phyloP scores from a whole-genome alignment of 2,888 invertebrate species.

The Mythimna pallens region DNA sequence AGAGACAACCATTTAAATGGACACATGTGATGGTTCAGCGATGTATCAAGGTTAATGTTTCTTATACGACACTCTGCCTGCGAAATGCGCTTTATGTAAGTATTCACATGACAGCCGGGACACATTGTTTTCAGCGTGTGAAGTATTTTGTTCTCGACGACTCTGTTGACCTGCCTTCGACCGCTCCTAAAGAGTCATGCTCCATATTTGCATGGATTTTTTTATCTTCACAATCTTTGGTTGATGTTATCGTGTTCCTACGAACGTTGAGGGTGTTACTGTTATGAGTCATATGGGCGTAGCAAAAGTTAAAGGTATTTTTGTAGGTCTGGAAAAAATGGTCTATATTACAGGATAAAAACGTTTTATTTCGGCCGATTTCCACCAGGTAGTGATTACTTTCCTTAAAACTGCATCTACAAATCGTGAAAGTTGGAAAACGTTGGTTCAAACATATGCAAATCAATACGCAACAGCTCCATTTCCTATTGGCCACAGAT shows the following conservation, averaged over 20 bases:
- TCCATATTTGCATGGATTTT: slow-evolving; percentile 27
- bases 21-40: slow-evolving; percentile 28
- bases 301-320: background rate
- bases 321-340: background rate
- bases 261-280: background rate
- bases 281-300: slow-evolving; percentile 28
- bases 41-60: slow-evolving; percentile 21
- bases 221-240: slow-evolving; percentile 27
- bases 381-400: background rate
- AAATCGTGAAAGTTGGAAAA: slow-evolving; percentile 33
- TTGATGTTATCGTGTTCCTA: slow-evolving; percentile 13
- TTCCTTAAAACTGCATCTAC: background rate
- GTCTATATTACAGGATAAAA: too few relatives aligned
- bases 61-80: slow-evolving; percentile 2
- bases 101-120: slow-evolving; percentile 38
- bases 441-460: slow-evolving; percentile 23
- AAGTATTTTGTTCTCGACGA: slow-evolving; percentile 20
- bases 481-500: slow-evolving; percentile 31
- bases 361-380: background rate
- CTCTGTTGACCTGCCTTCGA: slow-evolving; percentile 8
- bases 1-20: slow-evolving; percentile 1
- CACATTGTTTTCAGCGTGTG: slow-evolving; percentile 44
- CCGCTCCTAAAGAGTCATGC: slow-evolving; percentile 13
- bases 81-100: slow-evolving; percentile 25
- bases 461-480: slow-evolving; percentile 15